Evolutionary conservation across 1,140 invertebrate genomes (phyloP).

Genomic region (Drosophila miranda): DNA sequence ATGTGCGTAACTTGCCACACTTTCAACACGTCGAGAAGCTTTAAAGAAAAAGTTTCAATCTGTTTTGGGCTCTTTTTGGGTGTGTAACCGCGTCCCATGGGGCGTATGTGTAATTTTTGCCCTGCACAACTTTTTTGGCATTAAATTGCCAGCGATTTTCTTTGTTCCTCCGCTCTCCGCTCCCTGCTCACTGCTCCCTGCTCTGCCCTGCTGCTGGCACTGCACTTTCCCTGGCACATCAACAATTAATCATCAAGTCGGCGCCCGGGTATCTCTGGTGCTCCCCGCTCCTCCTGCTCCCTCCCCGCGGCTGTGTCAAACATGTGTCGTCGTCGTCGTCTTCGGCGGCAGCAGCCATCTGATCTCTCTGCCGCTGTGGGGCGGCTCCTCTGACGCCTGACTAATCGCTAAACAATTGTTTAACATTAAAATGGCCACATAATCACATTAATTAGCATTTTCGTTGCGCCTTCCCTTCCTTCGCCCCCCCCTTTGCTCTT

Average conservation of each 20-base stretch:
- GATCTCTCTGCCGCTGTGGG: conserved; percentile 20
- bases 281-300: not conserved
- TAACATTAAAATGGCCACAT: conserved; percentile 75
- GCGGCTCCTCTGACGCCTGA: conserved; percentile 55
- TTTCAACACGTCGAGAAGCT: conserved; percentile 56
- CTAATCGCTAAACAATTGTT: conserved; percentile 80
- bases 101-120: conserved; percentile 66
- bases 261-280: conserved; percentile 5
- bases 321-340: conserved; percentile 20
- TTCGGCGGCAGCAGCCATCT: not conserved
- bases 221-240: conserved; percentile 49
- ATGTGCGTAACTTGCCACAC: conserved; percentile 64
- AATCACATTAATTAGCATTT: conserved; percentile 80
- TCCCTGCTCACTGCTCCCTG: not conserved
- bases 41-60: conserved; percentile 43
- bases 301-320: conserved; percentile 13
- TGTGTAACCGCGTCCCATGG: conserved; percentile 28
- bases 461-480: conserved; percentile 45
- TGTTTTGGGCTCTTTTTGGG: not conserved
- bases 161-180: conserved; percentile 23
- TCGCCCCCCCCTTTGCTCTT: not conserved
- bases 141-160: conserved; percentile 65
- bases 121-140: conserved; percentile 68
- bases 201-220: conserved; percentile 16
- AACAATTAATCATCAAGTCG: conserved; percentile 68